phyloP scores from a whole-genome alignment of 1,140 invertebrate species.

The Drosophila subpulchrella region DNA sequence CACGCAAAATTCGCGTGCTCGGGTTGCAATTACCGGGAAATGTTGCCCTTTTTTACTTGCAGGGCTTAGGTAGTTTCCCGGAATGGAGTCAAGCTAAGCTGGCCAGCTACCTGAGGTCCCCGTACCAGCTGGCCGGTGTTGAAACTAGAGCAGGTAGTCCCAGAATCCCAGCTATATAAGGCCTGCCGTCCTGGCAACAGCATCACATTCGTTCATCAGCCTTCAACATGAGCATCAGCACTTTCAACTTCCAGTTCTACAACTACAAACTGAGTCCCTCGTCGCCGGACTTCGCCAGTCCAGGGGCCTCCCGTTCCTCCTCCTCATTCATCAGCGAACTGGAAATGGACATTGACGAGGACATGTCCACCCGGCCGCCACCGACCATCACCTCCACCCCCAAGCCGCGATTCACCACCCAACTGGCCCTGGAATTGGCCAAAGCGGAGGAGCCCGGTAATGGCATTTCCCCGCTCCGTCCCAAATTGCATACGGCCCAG shows the following conservation, averaged over 20 bases:
- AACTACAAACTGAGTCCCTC: constrained; percentile 67
- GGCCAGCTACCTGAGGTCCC: constrained; percentile 1
- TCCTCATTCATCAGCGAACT: constrained; percentile 63
- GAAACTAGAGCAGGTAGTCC: constrained; percentile 24
- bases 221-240: constrained; percentile 72
- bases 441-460: constrained; percentile 8
- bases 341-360: constrained; percentile 78
- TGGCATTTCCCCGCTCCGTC: constrained; percentile 45
- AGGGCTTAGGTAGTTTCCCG: constrained; percentile 24
- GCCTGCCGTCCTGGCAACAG: neutral
- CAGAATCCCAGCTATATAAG: constrained; percentile 27
- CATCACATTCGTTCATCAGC: constrained; percentile 31
- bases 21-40: constrained; percentile 55
- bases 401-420: constrained; percentile 55
- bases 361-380: constrained; percentile 13
- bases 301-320: constrained; percentile 20
- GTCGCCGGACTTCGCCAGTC: constrained; percentile 11
- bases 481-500: constrained; percentile 59
- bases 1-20: constrained; percentile 72
- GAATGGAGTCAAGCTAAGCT: constrained; percentile 48
- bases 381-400: constrained; percentile 58
- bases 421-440: constrained; percentile 43
- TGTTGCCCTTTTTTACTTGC: constrained; percentile 29
- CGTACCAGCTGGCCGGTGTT: constrained; percentile 17
- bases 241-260: constrained; percentile 77